Conservation (phyloP, 2,888 invertebrate genomes). For the Apodemia mormo region DNA sequence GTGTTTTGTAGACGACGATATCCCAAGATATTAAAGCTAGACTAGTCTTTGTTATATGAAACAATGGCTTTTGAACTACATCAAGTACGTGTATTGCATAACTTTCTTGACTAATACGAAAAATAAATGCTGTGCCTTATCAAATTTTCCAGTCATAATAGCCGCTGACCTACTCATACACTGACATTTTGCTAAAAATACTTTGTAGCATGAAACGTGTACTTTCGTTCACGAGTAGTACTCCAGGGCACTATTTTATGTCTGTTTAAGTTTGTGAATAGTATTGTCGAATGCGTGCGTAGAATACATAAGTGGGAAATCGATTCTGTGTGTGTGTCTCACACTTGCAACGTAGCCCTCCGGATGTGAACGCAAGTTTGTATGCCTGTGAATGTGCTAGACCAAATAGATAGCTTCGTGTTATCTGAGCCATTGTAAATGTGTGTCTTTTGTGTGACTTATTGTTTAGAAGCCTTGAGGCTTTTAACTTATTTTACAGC, state of each 20-base stretch:
- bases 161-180: constrained; percentile 76
- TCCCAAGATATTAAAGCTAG: neutral
- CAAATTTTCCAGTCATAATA: constrained; percentile 59
- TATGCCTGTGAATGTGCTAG: constrained; percentile 70
- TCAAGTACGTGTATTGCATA: constrained; percentile 19
- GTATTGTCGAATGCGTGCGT: constrained; percentile 39
- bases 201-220: constrained; percentile 56
- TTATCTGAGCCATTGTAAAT: constrained; percentile 57
- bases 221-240: constrained; percentile 69
- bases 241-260: constrained; percentile 44
- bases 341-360: constrained; percentile 62
- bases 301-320: constrained; percentile 55
- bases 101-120: constrained; percentile 36
- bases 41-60: neutral
- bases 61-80: neutral
- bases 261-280: constrained; percentile 41
- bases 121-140: constrained; percentile 38
- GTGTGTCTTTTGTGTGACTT: constrained; percentile 48
- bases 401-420: constrained; percentile 67
- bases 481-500: constrained; percentile 67
- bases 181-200: constrained; percentile 72
- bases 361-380: constrained; percentile 77
- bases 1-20: neutral
- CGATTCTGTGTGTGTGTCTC: constrained; percentile 53
- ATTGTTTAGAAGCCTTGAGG: constrained; percentile 56